Evolutionary conservation across 1,140 invertebrate genomes (phyloP).

Genomic region (Hirudo medicinalis): DNA sequence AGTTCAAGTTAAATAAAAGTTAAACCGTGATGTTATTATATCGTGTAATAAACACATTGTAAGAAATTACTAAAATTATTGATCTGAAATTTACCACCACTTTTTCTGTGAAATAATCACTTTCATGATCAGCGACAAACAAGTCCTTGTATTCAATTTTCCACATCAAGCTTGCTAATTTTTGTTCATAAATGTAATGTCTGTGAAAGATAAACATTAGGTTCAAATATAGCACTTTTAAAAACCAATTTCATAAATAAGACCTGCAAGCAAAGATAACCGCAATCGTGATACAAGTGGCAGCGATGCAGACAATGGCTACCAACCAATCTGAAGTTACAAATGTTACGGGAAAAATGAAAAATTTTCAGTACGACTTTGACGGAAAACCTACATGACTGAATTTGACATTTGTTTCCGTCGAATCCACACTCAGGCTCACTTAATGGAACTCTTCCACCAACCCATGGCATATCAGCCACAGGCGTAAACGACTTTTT

Average conservation of each 20-base stretch:
- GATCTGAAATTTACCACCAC: conserved; percentile 20
- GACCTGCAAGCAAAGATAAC: conserved; percentile 20
- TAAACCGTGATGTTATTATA: too few species aligned
- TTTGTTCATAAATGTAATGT: conserved; percentile 25
- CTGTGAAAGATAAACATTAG: conserved; percentile 2
- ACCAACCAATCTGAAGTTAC: conserved; percentile 8
- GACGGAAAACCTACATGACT: conserved; percentile 9
- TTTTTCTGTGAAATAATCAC: conserved; percentile 22
- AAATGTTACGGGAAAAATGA: not conserved
- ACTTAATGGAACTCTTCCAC: conserved; percentile 15
- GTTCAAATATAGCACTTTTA: conserved; percentile 14
- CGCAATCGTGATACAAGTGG: conserved; percentile 13
- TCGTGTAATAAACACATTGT: not conserved
- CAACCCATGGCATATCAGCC: conserved; percentile 18
- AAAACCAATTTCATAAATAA: not conserved
- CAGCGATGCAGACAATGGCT: not conserved
- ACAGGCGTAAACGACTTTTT: conserved; percentile 3
- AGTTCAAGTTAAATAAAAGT: too few species aligned
- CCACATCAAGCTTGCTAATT: conserved; percentile 23
- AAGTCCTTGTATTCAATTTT: conserved; percentile 24
- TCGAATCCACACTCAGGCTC: conserved; percentile 23
- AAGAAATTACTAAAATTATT: not conserved
- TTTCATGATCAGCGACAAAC: conserved; percentile 15
- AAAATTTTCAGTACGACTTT: not conserved
- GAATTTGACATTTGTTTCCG: conserved; percentile 18